These are phyloP conservation scores for Carcina quercana DNA, from an alignment of 2,888 invertebrate genomes.

Conservation along the genomic window DNA sequence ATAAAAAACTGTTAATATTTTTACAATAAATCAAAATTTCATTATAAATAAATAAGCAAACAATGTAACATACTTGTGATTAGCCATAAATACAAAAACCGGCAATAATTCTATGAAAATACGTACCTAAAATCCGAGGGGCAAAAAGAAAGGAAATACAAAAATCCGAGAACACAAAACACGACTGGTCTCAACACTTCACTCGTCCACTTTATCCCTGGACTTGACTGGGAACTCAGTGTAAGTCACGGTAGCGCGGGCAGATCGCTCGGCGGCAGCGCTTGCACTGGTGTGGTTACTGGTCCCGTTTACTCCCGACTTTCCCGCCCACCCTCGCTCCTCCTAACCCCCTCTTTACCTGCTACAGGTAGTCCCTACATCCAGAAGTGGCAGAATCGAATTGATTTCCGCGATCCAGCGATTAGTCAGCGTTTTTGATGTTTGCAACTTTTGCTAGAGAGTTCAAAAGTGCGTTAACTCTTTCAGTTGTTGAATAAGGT, in stretches of 20 bases:
- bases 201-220: slow-evolving; percentile 28
- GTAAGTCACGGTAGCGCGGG: slow-evolving; percentile 25
- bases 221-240: not conserved
- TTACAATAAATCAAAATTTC: too few species aligned
- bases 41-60: too few species aligned
- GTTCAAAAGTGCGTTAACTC: too few species aligned
- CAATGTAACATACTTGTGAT: too few species aligned
- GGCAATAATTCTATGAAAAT: too few species aligned
- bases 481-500: too few species aligned
- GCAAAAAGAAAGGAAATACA: slow-evolving; percentile 3
- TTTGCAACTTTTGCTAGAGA: too few species aligned
- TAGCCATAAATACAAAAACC: too few species aligned
- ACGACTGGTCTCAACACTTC: slow-evolving; percentile 24
- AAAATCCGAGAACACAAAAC: too few species aligned
- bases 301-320: slow-evolving; percentile 29
- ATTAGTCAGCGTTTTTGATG: slow-evolving; percentile 20
- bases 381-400: slow-evolving; percentile 58
- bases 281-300: slow-evolving; percentile 59
- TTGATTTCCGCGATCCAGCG: slow-evolving; percentile 48
- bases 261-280: slow-evolving; percentile 47
- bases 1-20: too few species aligned
- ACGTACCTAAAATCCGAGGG: not conserved
- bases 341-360: slow-evolving; percentile 43
- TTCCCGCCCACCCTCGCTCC: slow-evolving; percentile 28
- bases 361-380: slow-evolving; percentile 61